phyloP scores from a whole-genome alignment of 2,797 vertebrate species.

The Spinus olivaceus region DNA sequence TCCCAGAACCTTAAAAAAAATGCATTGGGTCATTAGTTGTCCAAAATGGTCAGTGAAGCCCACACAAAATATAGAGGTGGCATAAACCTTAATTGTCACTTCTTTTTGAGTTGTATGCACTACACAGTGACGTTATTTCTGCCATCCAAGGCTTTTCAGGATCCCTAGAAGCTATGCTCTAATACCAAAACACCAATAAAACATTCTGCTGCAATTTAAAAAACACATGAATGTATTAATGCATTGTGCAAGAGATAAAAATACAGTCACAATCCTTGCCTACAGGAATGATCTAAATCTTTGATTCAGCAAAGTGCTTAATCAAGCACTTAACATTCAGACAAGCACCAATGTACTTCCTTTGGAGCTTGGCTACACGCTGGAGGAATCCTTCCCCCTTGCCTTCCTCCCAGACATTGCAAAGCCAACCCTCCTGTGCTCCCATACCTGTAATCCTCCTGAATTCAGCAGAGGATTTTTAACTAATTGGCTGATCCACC shows the following conservation, averaged over 20 bases:
- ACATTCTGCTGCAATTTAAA: not conserved
- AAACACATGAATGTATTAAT: not conserved
- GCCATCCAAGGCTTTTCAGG: not conserved
- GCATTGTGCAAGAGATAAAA: not conserved
- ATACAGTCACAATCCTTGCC: not conserved
- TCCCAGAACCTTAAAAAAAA: not conserved
- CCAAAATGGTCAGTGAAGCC: not conserved
- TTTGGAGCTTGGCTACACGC: not conserved
- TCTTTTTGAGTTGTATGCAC: not conserved
- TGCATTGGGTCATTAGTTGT: not conserved
- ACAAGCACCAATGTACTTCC: not conserved
- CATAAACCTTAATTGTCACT: not conserved
- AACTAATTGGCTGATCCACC: not conserved
- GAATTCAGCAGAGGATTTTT: not conserved
- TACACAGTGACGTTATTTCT: not conserved
- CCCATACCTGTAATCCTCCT: not conserved
- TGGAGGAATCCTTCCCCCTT: not conserved
- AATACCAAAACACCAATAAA: not conserved
- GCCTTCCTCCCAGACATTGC: not conserved
- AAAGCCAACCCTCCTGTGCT: not conserved
- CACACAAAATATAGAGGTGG: rapidly evolving
- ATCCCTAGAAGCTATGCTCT: not conserved
- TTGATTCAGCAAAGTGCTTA: conserved; percentile 18
- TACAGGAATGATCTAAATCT: not conserved
- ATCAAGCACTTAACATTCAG: not conserved